Base-by-base conservation (phyloP, 1,140 invertebrate genomes). In the Sinonovacula constricta region DNA sequence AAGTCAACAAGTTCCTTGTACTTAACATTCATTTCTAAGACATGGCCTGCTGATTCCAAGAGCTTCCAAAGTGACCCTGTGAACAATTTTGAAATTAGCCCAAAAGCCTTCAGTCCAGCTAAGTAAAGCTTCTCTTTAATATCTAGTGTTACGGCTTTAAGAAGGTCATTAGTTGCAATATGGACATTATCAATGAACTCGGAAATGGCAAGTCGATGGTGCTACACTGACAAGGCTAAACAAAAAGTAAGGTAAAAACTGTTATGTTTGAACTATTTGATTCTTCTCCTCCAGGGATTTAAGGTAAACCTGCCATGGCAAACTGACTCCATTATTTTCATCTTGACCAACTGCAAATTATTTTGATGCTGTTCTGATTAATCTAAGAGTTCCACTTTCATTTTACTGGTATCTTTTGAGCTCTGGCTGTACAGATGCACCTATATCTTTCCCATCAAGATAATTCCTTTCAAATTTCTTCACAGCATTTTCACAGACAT, bases 231-330 rank as follows among this genome's bases (percentile, higher is more conserved):
- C 1, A 15, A 12, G 2, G 22, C 81, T 60, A 62, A 39, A 2
- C 66, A 22, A 68, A 82, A 82, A 1, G 79, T n/a, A 12, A 82
- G 31, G 36, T 82, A 80, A 31, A 75, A 80, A 10, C 76, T 49
- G 33, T 82, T 82, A 2, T 71, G 62, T 34, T 76, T 66, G 14
- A 3, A 66, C 7, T 2, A 76, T 59, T 7, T 10, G 39, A 10
- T 45, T 45, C 18, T 45, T 45, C 18, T 45, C 39, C 18, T 45
- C 39, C 7, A 10, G 7, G n/a, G n/a, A n/a, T 45, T 45, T 57
- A 1, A 71, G 24, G 15, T 45, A 71, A 7, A 56, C 49, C 49
- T 59, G 31, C 54, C 54, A 71, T n/a, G 18, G n/a, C 1, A 59
- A n/a, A 49, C 18, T 31, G 0, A 28, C 34, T 15, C 72, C 72